phyloP scores from a whole-genome alignment of 2,888 invertebrate species.

The Phyllotreta striolata region DNA sequence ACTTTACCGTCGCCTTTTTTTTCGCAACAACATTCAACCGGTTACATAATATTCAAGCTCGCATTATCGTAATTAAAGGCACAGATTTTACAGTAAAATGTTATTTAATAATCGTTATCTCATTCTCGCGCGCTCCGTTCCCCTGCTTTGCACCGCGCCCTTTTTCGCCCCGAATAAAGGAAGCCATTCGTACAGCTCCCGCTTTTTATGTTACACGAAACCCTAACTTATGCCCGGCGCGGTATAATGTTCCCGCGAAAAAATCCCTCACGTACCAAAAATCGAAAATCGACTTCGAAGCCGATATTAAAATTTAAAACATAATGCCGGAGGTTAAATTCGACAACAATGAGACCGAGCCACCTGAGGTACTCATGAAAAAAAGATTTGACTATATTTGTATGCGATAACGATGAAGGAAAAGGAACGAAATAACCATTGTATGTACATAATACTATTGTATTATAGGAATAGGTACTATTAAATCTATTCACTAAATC shows the following conservation, averaged over 20 bases:
- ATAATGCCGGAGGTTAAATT: slow-evolving; percentile 38
- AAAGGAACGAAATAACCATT: too few species aligned
- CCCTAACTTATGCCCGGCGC: slow-evolving; percentile 19
- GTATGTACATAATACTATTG: too few species aligned
- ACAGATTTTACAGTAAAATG: slow-evolving; percentile 36
- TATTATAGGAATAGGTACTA: too few species aligned
- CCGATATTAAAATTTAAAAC: slow-evolving; percentile 39
- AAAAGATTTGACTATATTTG: slow-evolving; percentile 5
- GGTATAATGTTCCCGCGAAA: slow-evolving; percentile 18
- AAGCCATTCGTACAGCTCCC: slow-evolving; percentile 38
- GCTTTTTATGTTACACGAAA: slow-evolving; percentile 25
- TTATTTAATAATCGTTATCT: slow-evolving; percentile 42
- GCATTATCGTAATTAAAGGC: slow-evolving; percentile 39
- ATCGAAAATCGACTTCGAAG: slow-evolving; percentile 20
- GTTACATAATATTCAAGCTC: slow-evolving; percentile 31
- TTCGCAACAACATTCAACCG: slow-evolving; percentile 29
- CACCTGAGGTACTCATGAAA: slow-evolving; percentile 30
- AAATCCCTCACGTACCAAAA: slow-evolving; percentile 27
- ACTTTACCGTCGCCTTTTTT: slow-evolving; percentile 25
- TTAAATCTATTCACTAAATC: too few species aligned
- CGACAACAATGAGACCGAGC: slow-evolving; percentile 30
- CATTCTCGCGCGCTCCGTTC: slow-evolving; percentile 36
- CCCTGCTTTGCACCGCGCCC: slow-evolving; percentile 34
- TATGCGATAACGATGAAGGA: too few species aligned
- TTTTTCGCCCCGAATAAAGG: slow-evolving; percentile 32